Evolutionary conservation across 2,113 vertebrate species (phyloP).

Genomic region (Melanerpes formicivorus): DNA sequence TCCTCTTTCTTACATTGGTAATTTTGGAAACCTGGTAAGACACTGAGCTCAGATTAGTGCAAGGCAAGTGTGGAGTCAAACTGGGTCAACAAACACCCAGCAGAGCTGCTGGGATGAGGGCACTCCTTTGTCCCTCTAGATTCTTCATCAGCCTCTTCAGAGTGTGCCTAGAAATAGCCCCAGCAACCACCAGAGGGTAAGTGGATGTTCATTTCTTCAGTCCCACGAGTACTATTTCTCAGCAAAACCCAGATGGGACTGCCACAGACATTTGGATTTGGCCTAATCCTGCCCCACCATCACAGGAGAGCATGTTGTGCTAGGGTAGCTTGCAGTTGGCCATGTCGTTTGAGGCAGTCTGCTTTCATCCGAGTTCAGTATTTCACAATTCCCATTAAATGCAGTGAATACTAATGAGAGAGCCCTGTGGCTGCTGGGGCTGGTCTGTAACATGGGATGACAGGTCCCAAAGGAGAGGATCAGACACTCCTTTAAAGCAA

Average conservation of each 20-base stretch:
- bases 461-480: not conserved
- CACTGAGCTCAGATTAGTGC: not conserved
- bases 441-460: not conserved
- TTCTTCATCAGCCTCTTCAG: not conserved
- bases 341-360: not conserved
- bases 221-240: not conserved
- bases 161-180: fast-evolving
- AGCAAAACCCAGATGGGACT: not conserved
- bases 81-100: fast-evolving
- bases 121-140: not conserved
- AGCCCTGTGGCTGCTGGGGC: not conserved
- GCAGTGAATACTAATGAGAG: not conserved
- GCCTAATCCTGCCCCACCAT: not conserved
- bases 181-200: fast-evolving
- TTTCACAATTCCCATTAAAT: not conserved
- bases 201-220: not conserved
- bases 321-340: not conserved
- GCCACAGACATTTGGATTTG: not conserved
- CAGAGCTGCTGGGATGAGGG: not conserved
- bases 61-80: not conserved
- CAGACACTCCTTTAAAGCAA: not conserved
- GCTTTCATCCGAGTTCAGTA: not conserved
- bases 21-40: not conserved
- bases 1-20: not conserved
- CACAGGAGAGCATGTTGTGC: not conserved